Base-by-base conservation (phyloP, 2,113 vertebrate genomes). In the Glareola pratincola region DNA sequence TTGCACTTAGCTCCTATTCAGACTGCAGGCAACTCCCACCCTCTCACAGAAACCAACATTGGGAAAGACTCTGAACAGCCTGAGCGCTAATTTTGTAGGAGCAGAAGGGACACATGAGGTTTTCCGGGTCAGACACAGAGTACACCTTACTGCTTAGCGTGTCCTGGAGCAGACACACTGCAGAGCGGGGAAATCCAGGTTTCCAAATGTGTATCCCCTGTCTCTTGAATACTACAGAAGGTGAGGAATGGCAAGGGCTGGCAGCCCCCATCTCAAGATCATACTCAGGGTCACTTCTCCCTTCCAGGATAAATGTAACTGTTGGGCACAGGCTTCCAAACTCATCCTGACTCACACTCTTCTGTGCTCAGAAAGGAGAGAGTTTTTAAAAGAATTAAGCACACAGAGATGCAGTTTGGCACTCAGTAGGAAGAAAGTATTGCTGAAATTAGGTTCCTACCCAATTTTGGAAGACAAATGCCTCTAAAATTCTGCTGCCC, bases 391-490 rank as follows among this genome's bases (percentile, higher is more conserved):
- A 59, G 16, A 78, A 54, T 80, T 80, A 63, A 74, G 16, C 27
- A n/a, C 36, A 78, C 7, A 64, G 63, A 74, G 37, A 54, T 71
- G 21, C 1, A 59, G 20, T 54, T 80, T 83, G 59, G 47, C n/a
- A 67, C 39, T 83, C 39, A 30, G 14, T 91, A 43, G 37, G 27
- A 77, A 57, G n/a, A 77, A 85, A 89, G 12, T n/a, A 80, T 48
- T 91, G 36, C 47, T 75, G 83, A 96, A 95, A 94, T 91, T 67
- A 86, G 3, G 19, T 87, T 94, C 30, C 48, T 74, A 60, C 13
- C 6, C 10, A 56, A n/a, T 67, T 92, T 86, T 94, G 73, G 68
- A 84, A 94, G 73, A 91, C 36, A 95, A 94, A 92, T 72, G 27
- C 27, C 12, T 89, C 66, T 43, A 71, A 89, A 95, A 95, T 41